Percentiles rank a stretch among this genome's conserved stretches.
phyloP scores from a whole-genome alignment of 2,888 invertebrate species.

The Hypomecis punctinalis region DNA sequence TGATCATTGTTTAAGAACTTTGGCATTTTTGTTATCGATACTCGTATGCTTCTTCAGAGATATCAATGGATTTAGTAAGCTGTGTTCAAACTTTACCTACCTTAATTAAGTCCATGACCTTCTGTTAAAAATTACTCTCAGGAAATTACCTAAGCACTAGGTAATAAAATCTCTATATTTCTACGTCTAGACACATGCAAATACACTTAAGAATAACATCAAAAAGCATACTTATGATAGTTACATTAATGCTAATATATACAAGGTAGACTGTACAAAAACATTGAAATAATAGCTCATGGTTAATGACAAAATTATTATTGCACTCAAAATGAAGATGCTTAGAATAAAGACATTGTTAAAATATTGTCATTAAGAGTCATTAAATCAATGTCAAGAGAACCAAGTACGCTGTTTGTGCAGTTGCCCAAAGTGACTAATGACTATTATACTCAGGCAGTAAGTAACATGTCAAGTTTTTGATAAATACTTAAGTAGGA shows the following conservation, averaged over 20 bases:
- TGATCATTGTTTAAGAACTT: too few species aligned
- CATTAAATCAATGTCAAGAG: constrained; percentile 30
- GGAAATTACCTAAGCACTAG: not conserved
- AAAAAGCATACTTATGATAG: not conserved
- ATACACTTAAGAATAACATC: constrained; percentile 15
- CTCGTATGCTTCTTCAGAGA: too few species aligned
- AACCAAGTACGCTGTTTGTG: constrained; percentile 6
- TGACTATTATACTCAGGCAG: not conserved
- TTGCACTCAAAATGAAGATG: constrained; percentile 27
- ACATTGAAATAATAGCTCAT: constrained; percentile 2
- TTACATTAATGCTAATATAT: not conserved
- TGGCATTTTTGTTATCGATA: too few species aligned
- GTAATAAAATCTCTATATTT: constrained; percentile 10
- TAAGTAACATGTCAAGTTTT: not conserved
- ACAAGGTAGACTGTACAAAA: constrained; percentile 10
- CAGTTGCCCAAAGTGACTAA: constrained; percentile 5
- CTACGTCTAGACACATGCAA: constrained; percentile 18
- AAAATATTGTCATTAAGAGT: constrained; percentile 24
- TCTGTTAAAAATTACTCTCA: constrained; percentile 46
- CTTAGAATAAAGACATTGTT: constrained; percentile 31
- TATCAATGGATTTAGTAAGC: too few species aligned
- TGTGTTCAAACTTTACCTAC: too few species aligned
- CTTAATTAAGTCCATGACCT: constrained; percentile 45
- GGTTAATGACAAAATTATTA: constrained; percentile 14
- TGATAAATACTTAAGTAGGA: not conserved